Evolutionary conservation across 2,888 invertebrate genomes (phyloP).

Genomic region (Ormyrus pomaceus): DNA sequence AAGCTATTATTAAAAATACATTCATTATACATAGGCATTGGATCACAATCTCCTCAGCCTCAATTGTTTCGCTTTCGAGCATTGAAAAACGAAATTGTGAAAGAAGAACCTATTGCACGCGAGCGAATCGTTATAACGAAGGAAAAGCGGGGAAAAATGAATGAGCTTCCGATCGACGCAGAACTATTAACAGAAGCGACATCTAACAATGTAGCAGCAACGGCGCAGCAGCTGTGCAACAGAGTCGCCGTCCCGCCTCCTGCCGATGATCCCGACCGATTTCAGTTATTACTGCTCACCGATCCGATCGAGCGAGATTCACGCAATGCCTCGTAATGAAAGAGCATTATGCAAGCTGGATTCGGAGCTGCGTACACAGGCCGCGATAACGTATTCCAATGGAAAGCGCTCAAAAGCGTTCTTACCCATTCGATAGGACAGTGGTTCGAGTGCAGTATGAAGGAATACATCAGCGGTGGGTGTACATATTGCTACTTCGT

Average conservation of each 20-base stretch:
- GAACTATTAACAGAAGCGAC: neutral
- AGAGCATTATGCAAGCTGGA: constrained; percentile 26
- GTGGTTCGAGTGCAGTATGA: too few species aligned
- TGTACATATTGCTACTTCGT: neutral
- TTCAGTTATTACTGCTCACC: constrained; percentile 38
- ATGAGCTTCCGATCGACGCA: neutral
- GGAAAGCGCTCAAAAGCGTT: too few species aligned
- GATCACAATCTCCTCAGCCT: constrained; percentile 3
- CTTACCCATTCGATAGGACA: too few species aligned
- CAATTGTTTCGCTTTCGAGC: constrained; percentile 24
- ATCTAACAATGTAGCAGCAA: too few species aligned
- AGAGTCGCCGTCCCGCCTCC: neutral
- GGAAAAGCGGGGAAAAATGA: constrained; percentile 3
- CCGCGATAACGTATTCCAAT: too few species aligned
- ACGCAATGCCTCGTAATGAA: constrained; percentile 32
- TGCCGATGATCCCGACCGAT: constrained; percentile 35
- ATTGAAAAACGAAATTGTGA: neutral
- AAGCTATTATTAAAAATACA: neutral
- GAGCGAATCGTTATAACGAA: neutral
- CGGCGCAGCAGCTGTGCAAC: too few species aligned
- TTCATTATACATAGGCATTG: neutral
- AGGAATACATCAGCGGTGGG: neutral
- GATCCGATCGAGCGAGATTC: constrained; percentile 39
- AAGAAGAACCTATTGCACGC: constrained; percentile 1
- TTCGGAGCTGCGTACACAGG: neutral